Evolutionary conservation across 2,888 invertebrate genomes (phyloP), one percentile per base, ranked within the genome.

Genomic region (Bombylius major): DNA sequence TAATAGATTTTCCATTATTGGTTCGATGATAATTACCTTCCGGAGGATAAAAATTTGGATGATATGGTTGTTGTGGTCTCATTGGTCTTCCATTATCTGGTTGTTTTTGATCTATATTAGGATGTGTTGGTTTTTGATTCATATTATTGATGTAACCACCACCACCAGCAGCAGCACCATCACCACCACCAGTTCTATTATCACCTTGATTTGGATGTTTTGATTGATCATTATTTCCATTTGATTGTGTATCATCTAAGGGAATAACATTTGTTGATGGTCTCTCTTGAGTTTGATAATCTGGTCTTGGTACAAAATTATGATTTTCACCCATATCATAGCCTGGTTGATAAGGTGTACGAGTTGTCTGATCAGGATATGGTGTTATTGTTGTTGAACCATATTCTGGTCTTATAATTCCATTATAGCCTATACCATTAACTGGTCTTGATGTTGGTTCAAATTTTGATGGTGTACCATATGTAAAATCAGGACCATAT

Each of bases 401-500:
- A n/a, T 46, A 46, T 46, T 46, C 14, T 46, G 46, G 12, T 14
- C n/a, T 5, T 44, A 11, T 9, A 44, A 8, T 9, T 6, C 32
- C 14, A 23, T 31, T 39, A 14, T 13, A 6, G 44, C 12, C 51
- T n/a, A 8, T 5, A 14, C n/a, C n/a, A 9, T 44, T 36, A 32
- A 32, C 5, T 42, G 55, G 55, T 44, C 44, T 51, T 34, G 47
- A 34, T 1, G 33, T 56, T 14, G 56, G 45, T 44, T 47, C 52
- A 44, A 57, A 59, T 50, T 47, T 54, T 23, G 52, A 36, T 3
- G 72, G 71, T 0, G 65, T 65, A 3, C 71, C 71, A 59, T 72
- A 73, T 46, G 73, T 71, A 13, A 71, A 73, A 1, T 72, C 72
- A 57, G 66, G 72, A 36, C 73, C 73, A 56, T 73, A 73, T 7